Evolutionary conservation across 2,797 vertebrate species (phyloP).

Genomic region (Falco cherrug): DNA sequence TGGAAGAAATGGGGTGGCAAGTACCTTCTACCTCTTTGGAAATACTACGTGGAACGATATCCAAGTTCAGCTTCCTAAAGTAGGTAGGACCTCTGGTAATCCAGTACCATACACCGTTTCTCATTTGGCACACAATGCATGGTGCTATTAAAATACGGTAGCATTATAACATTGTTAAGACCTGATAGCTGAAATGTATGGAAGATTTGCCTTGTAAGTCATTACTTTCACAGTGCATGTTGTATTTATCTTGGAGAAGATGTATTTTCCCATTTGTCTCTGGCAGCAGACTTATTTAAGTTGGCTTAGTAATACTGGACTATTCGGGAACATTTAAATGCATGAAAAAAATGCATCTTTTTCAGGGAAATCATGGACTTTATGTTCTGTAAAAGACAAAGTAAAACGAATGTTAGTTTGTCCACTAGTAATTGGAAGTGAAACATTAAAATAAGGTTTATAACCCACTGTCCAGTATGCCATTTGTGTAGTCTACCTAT

Average conservation of each 20-base stretch:
- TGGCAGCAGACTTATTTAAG: background rate
- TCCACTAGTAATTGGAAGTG: background rate
- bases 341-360: background rate
- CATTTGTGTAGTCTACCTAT: background rate
- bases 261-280: background rate
- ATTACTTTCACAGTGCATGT: background rate
- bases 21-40: background rate
- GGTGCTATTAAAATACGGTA: background rate
- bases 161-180: background rate
- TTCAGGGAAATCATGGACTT: background rate
- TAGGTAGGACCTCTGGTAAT: background rate
- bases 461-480: background rate
- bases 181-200: too few relatives aligned
- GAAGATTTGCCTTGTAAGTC: background rate
- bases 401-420: background rate
- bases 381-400: background rate
- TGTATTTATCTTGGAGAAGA: background rate
- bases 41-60: fast-evolving
- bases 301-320: background rate
- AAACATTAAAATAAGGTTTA: background rate
- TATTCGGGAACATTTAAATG: background rate
- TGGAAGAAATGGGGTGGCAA: fast-evolving
- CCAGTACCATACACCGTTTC: fast-evolving
- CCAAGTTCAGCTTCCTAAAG: background rate
- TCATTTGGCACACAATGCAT: background rate